These are phyloP conservation scores for Andricus grossulariae DNA, from an alignment of 1,140 invertebrate species.

Conservation along the genomic window DNA sequence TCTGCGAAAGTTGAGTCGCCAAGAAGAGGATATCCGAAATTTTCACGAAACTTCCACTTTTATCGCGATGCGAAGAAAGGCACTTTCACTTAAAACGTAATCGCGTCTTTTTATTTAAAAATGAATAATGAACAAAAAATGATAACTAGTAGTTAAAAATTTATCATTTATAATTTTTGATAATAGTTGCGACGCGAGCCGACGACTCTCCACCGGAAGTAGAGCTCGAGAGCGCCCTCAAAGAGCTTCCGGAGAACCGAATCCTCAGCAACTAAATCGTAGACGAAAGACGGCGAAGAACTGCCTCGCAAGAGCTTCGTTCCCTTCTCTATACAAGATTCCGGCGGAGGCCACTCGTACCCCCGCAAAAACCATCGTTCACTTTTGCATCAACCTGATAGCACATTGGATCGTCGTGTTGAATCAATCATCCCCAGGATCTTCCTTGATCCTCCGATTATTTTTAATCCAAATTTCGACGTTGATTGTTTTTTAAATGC, in stretches of 20 bases:
- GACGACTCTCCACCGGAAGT: slow-evolving; percentile 19
- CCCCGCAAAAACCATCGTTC: slow-evolving; percentile 19
- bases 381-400: neutral
- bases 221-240: slow-evolving; percentile 5
- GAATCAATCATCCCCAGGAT: no score
- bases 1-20: neutral
- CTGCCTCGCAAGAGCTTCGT: slow-evolving; percentile 28
- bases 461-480: no score
- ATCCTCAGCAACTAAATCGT: slow-evolving; percentile 22
- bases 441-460: no score
- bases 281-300: slow-evolving; percentile 26
- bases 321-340: slow-evolving; percentile 32
- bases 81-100: neutral
- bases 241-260: slow-evolving; percentile 12
- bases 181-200: neutral
- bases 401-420: neutral
- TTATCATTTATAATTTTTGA: neutral
- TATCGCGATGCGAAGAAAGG: no score
- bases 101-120: neutral
- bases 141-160: neutral
- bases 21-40: neutral
- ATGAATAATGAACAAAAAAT: neutral
- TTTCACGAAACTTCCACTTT: neutral
- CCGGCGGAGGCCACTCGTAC: neutral
- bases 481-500: no score